Conservation (phyloP, 1,140 invertebrate genomes). For the Solenopsis fugax region DNA sequence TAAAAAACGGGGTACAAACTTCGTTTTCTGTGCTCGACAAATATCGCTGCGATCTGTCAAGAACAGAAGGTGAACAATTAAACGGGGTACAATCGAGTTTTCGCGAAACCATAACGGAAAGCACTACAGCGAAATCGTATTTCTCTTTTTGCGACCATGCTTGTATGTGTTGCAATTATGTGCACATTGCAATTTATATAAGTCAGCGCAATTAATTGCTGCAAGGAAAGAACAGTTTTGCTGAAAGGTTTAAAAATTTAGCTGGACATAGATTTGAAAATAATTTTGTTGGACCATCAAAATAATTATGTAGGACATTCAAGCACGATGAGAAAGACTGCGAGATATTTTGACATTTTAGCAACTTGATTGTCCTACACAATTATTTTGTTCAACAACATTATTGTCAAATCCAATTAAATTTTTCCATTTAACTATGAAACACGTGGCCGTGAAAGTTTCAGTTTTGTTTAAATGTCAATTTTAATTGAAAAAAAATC, state of each 20-base stretch:
- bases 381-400: no score
- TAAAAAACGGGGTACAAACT: constrained; percentile 13
- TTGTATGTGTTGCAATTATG: neutral
- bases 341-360: no score
- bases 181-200: constrained; percentile 1
- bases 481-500: neutral
- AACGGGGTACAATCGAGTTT: constrained; percentile 20
- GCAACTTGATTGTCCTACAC: no score
- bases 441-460: constrained; percentile 1
- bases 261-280: no score
- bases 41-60: constrained; percentile 49
- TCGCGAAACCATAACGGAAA: constrained; percentile 30
- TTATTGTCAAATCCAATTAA: no score
- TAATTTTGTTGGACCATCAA: no score
- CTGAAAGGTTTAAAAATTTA: no score
- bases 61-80: constrained; percentile 23
- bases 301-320: no score
- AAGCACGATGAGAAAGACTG: no score
- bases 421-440: neutral
- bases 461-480: neutral
- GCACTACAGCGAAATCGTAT: neutral
- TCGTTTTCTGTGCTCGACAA: constrained; percentile 15
- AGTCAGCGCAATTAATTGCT: neutral
- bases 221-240: neutral
- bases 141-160: neutral